phyloP scores from a whole-genome alignment of 92 coral and sea anemone species.

The Siderastrea siderea region DNA sequence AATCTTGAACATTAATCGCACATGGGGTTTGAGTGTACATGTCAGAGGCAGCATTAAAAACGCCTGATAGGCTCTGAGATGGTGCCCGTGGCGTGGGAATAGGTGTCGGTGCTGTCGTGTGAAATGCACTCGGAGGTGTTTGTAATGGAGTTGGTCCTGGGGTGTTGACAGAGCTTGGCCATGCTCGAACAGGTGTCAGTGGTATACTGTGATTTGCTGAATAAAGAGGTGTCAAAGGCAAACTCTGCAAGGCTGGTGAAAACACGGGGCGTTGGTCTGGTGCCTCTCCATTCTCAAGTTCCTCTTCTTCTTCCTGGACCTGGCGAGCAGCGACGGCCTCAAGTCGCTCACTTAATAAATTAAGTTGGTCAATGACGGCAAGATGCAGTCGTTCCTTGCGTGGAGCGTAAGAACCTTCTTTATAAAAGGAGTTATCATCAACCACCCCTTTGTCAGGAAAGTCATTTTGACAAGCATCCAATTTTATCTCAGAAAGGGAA shows the following conservation, averaged over 20 bases:
- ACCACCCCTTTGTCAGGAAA: not conserved
- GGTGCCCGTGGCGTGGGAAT: conserved; percentile 31
- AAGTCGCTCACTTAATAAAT: conserved; percentile 71
- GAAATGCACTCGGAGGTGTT: conserved; percentile 36
- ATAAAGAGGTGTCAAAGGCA: conserved; percentile 54
- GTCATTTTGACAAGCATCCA: not conserved
- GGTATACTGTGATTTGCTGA: conserved; percentile 67
- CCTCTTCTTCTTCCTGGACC: conserved; percentile 69
- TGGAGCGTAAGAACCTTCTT: not conserved
- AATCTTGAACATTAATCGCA: not conserved
- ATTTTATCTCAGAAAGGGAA: conserved; percentile 15
- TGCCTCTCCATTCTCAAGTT: conserved; percentile 26
- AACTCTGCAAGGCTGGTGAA: conserved; percentile 59
- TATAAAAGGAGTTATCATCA: not conserved
- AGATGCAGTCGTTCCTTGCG: conserved; percentile 20
- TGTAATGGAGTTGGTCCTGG: conserved; percentile 45
- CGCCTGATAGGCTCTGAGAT: conserved; percentile 24
- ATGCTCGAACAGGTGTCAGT: conserved; percentile 45
- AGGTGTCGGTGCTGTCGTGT: conserved; percentile 37
- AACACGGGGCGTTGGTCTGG: conserved; percentile 42
- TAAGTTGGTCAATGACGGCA: conserved; percentile 57
- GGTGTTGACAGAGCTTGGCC: conserved; percentile 35
- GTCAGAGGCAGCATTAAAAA: not conserved
- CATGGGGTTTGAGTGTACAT: not conserved
- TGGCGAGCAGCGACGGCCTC: conserved; percentile 85